phyloP scores from a whole-genome alignment of 2,888 invertebrate species.

The Chrysolina americana region DNA sequence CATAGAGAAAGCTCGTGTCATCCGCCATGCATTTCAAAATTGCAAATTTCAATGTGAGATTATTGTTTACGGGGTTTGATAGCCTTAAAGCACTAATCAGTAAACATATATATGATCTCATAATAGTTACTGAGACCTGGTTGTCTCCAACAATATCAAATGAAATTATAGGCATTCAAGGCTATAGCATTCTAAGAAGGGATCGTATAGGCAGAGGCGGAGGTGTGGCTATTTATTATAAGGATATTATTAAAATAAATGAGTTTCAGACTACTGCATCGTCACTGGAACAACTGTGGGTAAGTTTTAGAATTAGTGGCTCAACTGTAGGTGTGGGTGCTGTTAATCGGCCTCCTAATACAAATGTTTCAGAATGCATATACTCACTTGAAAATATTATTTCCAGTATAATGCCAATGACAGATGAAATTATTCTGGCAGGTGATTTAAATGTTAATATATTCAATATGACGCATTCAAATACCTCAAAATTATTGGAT shows the following conservation, averaged over 20 bases:
- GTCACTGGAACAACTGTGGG: slow-evolving; percentile 29
- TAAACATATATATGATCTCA: no score
- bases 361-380: slow-evolving; percentile 20
- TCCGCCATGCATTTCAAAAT: no score
- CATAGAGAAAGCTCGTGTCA: no score
- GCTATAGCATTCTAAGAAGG: slow-evolving; percentile 17
- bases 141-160: slow-evolving; percentile 9
- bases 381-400: slow-evolving; percentile 11
- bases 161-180: slow-evolving; percentile 2
- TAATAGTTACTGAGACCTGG: no score
- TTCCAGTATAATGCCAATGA: neutral
- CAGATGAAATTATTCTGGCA: slow-evolving; percentile 24
- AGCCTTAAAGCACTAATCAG: no score
- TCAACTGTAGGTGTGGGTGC: slow-evolving; percentile 4
- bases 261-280: slow-evolving; percentile 2
- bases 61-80: no score
- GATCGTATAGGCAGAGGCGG: slow-evolving; percentile 24
- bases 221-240: slow-evolving; percentile 21
- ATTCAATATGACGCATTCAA: neutral
- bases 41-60: no score
- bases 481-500: neutral
- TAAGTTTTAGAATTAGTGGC: slow-evolving; percentile 3
- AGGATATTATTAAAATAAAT: neutral
- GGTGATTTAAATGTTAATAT: slow-evolving; percentile 27
- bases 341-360: slow-evolving; percentile 20